phyloP scores from a whole-genome alignment of 1,140 invertebrate genomes.

The Trichonephila clavata region DNA sequence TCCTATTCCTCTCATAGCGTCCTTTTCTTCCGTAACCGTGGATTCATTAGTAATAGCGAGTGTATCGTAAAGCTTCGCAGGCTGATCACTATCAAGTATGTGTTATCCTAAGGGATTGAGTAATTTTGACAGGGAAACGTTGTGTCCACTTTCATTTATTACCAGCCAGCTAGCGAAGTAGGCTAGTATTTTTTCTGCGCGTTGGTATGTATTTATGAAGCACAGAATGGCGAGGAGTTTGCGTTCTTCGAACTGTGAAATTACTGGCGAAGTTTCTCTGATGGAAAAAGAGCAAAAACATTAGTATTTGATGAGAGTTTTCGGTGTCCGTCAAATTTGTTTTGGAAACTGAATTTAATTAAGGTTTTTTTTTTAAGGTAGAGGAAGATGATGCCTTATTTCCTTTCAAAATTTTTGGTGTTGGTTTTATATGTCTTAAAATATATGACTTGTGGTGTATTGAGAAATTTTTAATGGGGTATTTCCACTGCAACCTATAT shows the following conservation, averaged over 20 bases:
- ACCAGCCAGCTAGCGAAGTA: neutral
- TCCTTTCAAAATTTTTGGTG: too few relatives aligned
- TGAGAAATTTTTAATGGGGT: too few relatives aligned
- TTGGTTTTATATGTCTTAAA: too few relatives aligned
- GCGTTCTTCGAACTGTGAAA: conserved; percentile 34
- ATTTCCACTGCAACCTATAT: too few relatives aligned
- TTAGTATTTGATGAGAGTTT: too few relatives aligned
- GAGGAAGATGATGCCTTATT: too few relatives aligned
- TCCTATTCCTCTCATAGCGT: neutral
- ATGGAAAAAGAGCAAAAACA: conserved; percentile 1
- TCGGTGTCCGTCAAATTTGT: too few relatives aligned
- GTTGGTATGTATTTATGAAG: conserved; percentile 36
- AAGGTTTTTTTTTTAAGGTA: too few relatives aligned
- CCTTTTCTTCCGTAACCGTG: neutral
- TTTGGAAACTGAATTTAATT: too few relatives aligned
- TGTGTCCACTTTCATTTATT: conserved; percentile 60
- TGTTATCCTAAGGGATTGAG: conserved; percentile 50
- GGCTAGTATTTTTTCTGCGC: neutral
- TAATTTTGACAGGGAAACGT: conserved; percentile 51
- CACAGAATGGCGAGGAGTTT: neutral
- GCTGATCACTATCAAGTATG: conserved; percentile 35
- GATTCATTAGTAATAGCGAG: conserved; percentile 38
- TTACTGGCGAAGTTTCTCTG: neutral
- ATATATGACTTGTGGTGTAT: too few relatives aligned
- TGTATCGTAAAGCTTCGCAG: too few relatives aligned